phyloP scores from a whole-genome alignment of 2,888 invertebrate species.

The Leucoma salicis region DNA sequence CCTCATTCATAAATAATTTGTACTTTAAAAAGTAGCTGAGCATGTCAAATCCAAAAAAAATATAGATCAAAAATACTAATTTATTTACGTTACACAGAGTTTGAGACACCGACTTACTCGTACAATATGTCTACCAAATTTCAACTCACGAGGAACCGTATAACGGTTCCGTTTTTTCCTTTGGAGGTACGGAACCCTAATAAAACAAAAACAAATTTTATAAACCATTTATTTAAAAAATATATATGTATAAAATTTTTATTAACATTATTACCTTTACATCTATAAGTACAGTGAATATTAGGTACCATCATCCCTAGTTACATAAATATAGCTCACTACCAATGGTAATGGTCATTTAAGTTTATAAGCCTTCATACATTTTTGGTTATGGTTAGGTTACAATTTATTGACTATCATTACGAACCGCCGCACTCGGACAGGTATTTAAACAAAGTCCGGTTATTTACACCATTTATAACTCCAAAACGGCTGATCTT shows the following conservation, averaged over 20 bases:
- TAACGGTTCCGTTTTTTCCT: too few relatives aligned
- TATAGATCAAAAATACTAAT: too few relatives aligned
- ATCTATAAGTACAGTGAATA: constrained; percentile 56
- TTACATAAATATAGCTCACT: constrained; percentile 28
- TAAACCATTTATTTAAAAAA: constrained; percentile 50
- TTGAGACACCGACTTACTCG: too few relatives aligned
- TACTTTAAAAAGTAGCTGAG: too few relatives aligned
- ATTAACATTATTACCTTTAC: constrained; percentile 40
- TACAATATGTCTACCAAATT: too few relatives aligned
- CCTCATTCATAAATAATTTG: too few relatives aligned
- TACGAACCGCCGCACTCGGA: neutral
- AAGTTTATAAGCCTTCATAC: too few relatives aligned
- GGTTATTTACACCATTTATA: neutral
- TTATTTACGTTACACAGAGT: too few relatives aligned
- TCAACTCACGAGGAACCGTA: too few relatives aligned
- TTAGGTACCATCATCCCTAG: constrained; percentile 59
- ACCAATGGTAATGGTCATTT: constrained; percentile 14
- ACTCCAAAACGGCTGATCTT: neutral
- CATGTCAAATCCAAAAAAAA: too few relatives aligned
- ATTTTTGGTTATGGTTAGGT: too few relatives aligned
- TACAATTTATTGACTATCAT: neutral
- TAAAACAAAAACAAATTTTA: constrained; percentile 18
- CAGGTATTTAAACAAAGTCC: neutral
- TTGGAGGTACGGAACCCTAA: too few relatives aligned
- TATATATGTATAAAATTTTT: constrained; percentile 44